Evolutionary conservation across 1,140 invertebrate genomes (phyloP).

Genomic region (Leptonema lineaticorne): DNA sequence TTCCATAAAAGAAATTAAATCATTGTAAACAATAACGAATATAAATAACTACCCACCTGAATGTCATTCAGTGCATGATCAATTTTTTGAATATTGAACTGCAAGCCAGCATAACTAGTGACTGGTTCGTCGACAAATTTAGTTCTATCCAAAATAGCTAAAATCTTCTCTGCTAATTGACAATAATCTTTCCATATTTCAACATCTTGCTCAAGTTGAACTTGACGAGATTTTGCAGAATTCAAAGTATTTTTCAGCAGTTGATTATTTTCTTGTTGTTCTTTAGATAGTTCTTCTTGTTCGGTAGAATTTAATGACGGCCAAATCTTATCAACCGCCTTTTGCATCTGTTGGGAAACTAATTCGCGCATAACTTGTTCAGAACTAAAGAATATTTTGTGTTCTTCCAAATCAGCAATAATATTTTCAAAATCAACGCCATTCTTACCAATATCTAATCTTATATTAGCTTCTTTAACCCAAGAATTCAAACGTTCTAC

Average conservation of each 20-base stretch:
- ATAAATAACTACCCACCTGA: constrained; percentile 63
- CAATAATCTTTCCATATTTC: constrained; percentile 80
- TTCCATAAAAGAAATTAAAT: no score
- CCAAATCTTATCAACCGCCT: constrained; percentile 83
- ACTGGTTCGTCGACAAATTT: constrained; percentile 75
- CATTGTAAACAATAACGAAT: not conserved
- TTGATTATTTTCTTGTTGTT: constrained; percentile 77
- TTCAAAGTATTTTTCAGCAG: constrained; percentile 79
- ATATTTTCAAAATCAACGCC: constrained; percentile 88
- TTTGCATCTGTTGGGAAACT: constrained; percentile 78
- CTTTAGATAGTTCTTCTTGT: constrained; percentile 77
- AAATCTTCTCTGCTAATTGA: constrained; percentile 73
- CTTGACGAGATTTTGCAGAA: constrained; percentile 73
- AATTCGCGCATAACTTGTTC: constrained; percentile 76
- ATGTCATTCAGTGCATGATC: constrained; percentile 75
- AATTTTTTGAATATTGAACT: constrained; percentile 79
- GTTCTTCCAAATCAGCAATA: constrained; percentile 77
- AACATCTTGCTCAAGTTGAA: constrained; percentile 72
- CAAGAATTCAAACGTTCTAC: constrained; percentile 80
- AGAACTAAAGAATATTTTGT: constrained; percentile 81
- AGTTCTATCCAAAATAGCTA: constrained; percentile 69
- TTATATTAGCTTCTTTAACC: constrained; percentile 80
- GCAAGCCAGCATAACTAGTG: constrained; percentile 71
- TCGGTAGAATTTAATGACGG: constrained; percentile 75
- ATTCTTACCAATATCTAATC: constrained; percentile 74